phyloP scores from a whole-genome alignment of 2,797 vertebrate species.

The Sebastes trivittatus region DNA sequence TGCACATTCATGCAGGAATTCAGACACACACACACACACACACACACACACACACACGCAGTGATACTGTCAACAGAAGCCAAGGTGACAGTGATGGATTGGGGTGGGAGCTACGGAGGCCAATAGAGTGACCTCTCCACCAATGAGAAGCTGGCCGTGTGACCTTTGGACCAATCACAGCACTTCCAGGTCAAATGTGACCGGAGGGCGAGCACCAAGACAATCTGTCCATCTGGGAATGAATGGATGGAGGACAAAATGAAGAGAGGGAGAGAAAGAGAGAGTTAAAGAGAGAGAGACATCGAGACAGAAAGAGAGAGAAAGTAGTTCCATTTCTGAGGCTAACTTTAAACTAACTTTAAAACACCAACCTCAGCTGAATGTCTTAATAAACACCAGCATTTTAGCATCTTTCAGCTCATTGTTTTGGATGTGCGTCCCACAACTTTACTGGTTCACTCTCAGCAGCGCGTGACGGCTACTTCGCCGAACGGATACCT shows the following conservation, averaged over 20 bases:
- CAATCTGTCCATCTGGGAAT: conserved; percentile 71
- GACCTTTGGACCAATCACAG: conserved; percentile 77
- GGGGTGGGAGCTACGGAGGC: conserved; percentile 48
- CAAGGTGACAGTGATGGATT: conserved; percentile 68
- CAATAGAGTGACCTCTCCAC: conserved; percentile 59
- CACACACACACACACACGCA: neutral
- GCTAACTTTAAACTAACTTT: too few species aligned
- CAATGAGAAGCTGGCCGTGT: conserved; percentile 60
- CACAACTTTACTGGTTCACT: too few species aligned
- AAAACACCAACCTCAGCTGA: too few species aligned
- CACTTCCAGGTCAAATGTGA: conserved; percentile 76
- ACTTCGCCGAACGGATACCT: too few species aligned
- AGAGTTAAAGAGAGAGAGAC: too few species aligned
- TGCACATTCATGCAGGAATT: conserved; percentile 10
- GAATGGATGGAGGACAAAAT: conserved; percentile 60
- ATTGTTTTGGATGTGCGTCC: too few species aligned
- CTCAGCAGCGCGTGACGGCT: too few species aligned
- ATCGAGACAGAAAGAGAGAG: too few species aligned
- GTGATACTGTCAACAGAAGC: conserved; percentile 54
- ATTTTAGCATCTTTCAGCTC: too few species aligned
- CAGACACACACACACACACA: neutral
- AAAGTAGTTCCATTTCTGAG: too few species aligned
- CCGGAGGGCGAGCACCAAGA: conserved; percentile 58
- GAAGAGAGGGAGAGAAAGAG: conserved; percentile 6
- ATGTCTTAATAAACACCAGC: too few species aligned